Base-by-base conservation (phyloP, 2,888 invertebrate species). In the Camponotus fellah region DNA sequence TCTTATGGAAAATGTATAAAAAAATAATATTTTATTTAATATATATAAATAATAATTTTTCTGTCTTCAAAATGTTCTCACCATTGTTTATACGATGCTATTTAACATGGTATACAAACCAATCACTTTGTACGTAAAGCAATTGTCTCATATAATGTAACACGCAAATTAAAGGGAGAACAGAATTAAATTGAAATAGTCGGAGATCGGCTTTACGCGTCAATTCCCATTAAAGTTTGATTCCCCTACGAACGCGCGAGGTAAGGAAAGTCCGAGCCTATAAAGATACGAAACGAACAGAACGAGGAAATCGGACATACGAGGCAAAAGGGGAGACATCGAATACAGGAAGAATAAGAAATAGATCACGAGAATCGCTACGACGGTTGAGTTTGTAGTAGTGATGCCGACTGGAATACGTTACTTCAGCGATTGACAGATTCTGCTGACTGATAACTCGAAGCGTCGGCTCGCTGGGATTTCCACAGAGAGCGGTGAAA, bases 361-460 rank as follows among this genome's bases (percentile, higher is more conserved):
- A 86, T 66, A 66, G 66, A 83, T 74, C 69, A 53, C 49, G 60
- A 34, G 82, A 72, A 58, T 83, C 85, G 71, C n/a, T 40, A 9
- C 66, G 60, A 66, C 10, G 37, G 66, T 43, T 58, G 62, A 34
- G 69, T 60, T 53, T 66, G 56, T 37, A 62, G 49, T 49, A 46
- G 49, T 43, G 75, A 0, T 83, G 77, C 60, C 83, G 83, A 68
- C 66, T 69, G 66, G 90, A 89, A 89, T 89, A 89, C 85, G 90
- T 89, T 88, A 85, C 72, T 62, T 76, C 49, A 8, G 65, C 87
- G 87, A 88, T 86, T 86, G 88, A 88, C 90, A 89, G 90, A 90
- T 90, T 90, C 84, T 90, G 90, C 88, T 90, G 90, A 90, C 90
- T 86, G 90, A 90, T 90, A 90, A 88, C 86, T 85, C 85, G 85